phyloP scores from a whole-genome alignment of 2,113 vertebrate genomes.

The Phaethornis superciliosus region DNA sequence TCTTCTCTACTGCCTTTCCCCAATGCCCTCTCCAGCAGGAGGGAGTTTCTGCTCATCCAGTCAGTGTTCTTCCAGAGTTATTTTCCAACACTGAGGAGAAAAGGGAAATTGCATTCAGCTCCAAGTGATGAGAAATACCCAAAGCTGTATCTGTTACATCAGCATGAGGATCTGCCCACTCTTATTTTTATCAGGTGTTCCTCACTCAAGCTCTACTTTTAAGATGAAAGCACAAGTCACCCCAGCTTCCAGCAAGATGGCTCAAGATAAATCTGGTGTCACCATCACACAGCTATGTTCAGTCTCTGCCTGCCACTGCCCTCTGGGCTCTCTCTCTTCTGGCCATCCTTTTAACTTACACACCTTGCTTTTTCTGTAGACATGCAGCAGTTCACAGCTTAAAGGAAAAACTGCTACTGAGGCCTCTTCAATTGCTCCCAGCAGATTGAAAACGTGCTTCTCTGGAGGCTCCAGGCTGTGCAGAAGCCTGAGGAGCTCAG shows the following conservation, averaged over 20 bases:
- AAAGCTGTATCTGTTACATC: not conserved
- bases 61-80: not conserved
- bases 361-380: rapidly evolving
- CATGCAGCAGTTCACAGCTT: rapidly evolving
- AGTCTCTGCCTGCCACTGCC: rapidly evolving
- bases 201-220: not conserved
- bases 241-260: not conserved
- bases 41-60: not conserved
- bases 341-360: rapidly evolving
- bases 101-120: not conserved
- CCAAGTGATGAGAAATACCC: not conserved
- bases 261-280: not conserved
- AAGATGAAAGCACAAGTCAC: not conserved
- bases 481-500: not conserved
- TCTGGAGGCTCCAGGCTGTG: not conserved
- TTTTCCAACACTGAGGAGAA: not conserved
- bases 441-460: not conserved
- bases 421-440: not conserved
- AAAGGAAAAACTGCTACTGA: not conserved
- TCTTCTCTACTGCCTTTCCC: not conserved
- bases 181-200: not conserved
- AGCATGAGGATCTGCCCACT: not conserved
- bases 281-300: rapidly evolving
- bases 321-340: not conserved
- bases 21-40: not conserved